Evolutionary conservation across 2,888 invertebrate species (phyloP), one percentile per base, ranked within the genome.

Genomic region (Nymphalis polychloros): DNA sequence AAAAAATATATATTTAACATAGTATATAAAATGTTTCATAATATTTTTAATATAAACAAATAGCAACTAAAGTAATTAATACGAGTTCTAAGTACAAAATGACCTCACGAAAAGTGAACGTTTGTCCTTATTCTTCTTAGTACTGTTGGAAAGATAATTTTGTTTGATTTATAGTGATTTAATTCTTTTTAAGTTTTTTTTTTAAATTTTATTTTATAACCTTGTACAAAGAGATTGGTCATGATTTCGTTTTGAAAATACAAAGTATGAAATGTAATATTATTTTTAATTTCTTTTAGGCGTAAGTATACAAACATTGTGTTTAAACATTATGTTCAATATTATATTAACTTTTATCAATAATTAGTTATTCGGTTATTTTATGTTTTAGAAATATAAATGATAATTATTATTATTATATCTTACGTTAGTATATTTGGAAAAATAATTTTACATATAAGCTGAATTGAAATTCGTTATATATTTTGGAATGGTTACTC

Each of bases 101-200:
- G 69, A 64, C 71, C 71, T 71, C 61, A 62, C 41, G 49, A 55
- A 64, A 72, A 72, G 75, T 69, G 65, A 70, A 62, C n/a, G 69
- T 53, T 48, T 64, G 68, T 71, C 70, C 69, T 67, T 65, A 63
- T 48, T 64, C 20, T 59, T 41, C 57, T 35, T 10, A 61, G 52
- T 66, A 60, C 31, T 50, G 50, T 59, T 60, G 41, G 41, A 53
- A 59, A 50, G 41, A 50, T 50, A 48, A 62, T n/a, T 27, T 47
- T 27, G 52, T 53, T 47, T 53, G 41, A 63, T 55, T 63, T 55
- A 63, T 55, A 47, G 19, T 19, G n/a, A 57, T 57, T 57, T 57
- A 19, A 10, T 10, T 57, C 35, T 31, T 52, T 52, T 19, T 10
- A 10, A 10, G 4, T 52, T 52, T 52, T 23, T 41, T 19, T 41